Base-by-base conservation (phyloP, 2,888 invertebrate genomes). In the Mechanitis messenoides region DNA sequence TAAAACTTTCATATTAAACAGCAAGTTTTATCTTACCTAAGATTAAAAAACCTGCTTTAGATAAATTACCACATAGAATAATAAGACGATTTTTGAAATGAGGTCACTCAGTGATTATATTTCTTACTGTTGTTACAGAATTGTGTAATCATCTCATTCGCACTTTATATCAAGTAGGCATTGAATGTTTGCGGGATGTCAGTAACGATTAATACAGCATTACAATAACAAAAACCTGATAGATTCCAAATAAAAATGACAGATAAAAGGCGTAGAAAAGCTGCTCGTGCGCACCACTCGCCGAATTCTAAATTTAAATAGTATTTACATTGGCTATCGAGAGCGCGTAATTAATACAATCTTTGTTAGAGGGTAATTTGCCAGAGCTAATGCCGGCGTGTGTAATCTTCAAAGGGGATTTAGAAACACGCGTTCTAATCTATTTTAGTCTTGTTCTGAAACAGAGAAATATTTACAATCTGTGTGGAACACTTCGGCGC, bases 401-500 rank as follows among this genome's bases (percentile, higher is more conserved):
- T 87, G 85, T 89, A 90, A 90, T 90, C 90, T 90, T 90, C 90
- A 90, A 90, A 90, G 90, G 85, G 83, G 89, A 89, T 89, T 89
- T 89, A 87, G 89, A 84, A 89, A 90, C 90, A 88, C 84, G 87
- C 89, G 89, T 88, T 83, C 89, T 88, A 82, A 83, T 88, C 89
- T 90, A 90, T 90, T 90, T 89, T 81, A 77, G 89, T 87, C 84
- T 81, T 76, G 87, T 88, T 86, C 87, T 81, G 87, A 87, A 90
- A 89, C 89, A 89, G 88, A 87, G 89, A 87, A 90, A 89, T 90
- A 89, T 90, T 90, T 90, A 89, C 90, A 89, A 89, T 88, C 88
- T 85, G 85, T 82, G 83, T 83, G 83, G 81, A 87, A 84, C 87
- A 89, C 90, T 89, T 86, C 87, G 85, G 84, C 90, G 87, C 88